phyloP scores from a whole-genome alignment of 2,888 invertebrate genomes.

The Lasioglossum morio region DNA sequence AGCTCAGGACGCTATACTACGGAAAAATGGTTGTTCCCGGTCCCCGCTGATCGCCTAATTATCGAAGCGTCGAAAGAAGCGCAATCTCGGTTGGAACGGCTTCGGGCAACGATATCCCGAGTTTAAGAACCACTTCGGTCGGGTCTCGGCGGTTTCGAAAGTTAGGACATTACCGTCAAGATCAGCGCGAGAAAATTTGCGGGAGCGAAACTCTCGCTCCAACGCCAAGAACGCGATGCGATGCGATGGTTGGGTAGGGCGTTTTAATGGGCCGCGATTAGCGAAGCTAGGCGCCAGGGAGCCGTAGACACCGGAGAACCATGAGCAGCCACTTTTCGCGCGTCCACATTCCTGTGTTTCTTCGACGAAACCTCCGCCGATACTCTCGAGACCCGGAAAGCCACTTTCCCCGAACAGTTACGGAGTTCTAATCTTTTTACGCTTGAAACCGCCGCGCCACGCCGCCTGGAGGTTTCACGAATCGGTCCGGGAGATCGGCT shows the following conservation, averaged over 20 bases:
- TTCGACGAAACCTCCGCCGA: conserved; percentile 59
- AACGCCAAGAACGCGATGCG: conserved; percentile 50
- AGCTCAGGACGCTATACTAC: not conserved
- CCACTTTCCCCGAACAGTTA: conserved; percentile 50
- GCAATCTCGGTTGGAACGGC: conserved; percentile 35
- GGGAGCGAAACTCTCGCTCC: conserved; percentile 55
- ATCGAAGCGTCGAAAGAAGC: conserved; percentile 40
- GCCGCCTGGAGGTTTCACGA: not conserved
- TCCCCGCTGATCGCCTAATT: conserved; percentile 25
- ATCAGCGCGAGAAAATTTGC: conserved; percentile 81
- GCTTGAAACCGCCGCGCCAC: conserved; percentile 1
- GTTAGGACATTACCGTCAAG: conserved; percentile 78
- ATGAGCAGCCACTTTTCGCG: conserved; percentile 78
- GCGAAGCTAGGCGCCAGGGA: conserved; percentile 83
- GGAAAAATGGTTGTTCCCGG: not conserved
- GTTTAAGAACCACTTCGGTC: conserved; percentile 59
- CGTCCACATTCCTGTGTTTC: conserved; percentile 63
- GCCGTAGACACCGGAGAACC: conserved; percentile 76
- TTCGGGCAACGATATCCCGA: conserved; percentile 57
- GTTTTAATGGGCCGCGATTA: conserved; percentile 83
- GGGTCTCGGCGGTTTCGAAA: conserved; percentile 75
- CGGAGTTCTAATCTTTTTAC: conserved; percentile 58
- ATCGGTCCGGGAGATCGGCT: not conserved
- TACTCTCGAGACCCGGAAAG: conserved; percentile 63
- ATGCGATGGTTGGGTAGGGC: conserved; percentile 71